Evolutionary conservation across 2,113 vertebrate species (phyloP).

Genomic region (Eublepharis macularius): DNA sequence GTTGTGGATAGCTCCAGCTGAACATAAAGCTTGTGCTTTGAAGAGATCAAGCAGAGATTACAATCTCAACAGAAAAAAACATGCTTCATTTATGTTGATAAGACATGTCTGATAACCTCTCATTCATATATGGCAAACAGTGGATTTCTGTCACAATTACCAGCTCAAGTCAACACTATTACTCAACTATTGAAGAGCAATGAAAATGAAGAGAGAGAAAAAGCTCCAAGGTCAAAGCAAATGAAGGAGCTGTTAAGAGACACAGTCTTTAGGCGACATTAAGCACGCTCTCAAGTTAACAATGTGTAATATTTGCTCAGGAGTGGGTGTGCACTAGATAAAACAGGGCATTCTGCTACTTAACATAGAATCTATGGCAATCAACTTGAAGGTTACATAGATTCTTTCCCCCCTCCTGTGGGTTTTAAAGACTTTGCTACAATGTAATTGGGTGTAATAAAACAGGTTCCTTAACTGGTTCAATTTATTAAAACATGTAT

Average conservation of each 20-base stretch:
- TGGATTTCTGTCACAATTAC: conserved; percentile 19
- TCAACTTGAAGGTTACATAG: conserved; percentile 27
- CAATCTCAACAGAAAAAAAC: conserved; percentile 45
- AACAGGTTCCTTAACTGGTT: background rate
- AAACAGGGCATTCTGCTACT: conserved; percentile 35
- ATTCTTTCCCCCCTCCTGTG: conserved; percentile 4
- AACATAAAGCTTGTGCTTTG: conserved; percentile 46
- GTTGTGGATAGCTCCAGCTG: background rate
- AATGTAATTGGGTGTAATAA: conserved; percentile 30
- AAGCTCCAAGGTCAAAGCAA: conserved; percentile 49
- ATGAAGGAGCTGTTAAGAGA: conserved; percentile 52
- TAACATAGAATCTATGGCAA: conserved; percentile 41
- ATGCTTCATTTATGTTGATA: conserved; percentile 31
- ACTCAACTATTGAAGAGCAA: background rate
- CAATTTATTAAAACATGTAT: background rate
- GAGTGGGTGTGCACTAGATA: conserved; percentile 46
- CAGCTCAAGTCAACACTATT: conserved; percentile 34
- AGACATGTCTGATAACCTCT: background rate
- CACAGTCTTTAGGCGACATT: conserved; percentile 60
- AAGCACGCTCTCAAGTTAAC: conserved; percentile 40
- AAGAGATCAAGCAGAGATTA: conserved; percentile 40
- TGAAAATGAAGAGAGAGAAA: conserved; percentile 51
- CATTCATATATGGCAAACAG: conserved; percentile 26
- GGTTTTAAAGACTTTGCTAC: conserved; percentile 39
- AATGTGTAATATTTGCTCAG: conserved; percentile 60